phyloP scores from a whole-genome alignment of 2,888 invertebrate species.

The Furcula furcula region DNA sequence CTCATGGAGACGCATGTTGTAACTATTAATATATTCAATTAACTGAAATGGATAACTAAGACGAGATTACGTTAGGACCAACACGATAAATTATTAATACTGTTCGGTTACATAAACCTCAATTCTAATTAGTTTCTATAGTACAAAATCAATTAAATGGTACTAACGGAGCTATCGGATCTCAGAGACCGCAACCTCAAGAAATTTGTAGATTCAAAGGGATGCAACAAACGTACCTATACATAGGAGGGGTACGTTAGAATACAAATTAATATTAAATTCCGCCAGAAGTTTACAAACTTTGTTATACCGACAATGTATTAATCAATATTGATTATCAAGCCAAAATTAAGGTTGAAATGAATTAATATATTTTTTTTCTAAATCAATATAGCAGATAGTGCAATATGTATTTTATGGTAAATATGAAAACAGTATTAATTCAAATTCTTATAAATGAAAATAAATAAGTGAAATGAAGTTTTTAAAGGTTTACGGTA shows the following conservation, averaged over 20 bases:
- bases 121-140: constrained; percentile 77
- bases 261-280: constrained; percentile 46
- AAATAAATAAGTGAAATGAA: too few species aligned
- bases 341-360: too few species aligned
- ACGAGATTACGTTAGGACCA: constrained; percentile 57
- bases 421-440: too few species aligned
- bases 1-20: constrained; percentile 3
- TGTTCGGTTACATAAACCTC: constrained; percentile 71
- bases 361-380: too few species aligned
- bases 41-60: constrained; percentile 48
- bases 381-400: too few species aligned
- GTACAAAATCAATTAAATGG: constrained; percentile 77
- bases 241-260: constrained; percentile 22
- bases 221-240: constrained; percentile 44
- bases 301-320: too few species aligned
- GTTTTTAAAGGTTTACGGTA: too few species aligned
- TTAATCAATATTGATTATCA: too few species aligned
- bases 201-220: constrained; percentile 63
- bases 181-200: constrained; percentile 59
- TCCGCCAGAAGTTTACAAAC: constrained; percentile 24
- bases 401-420: too few species aligned
- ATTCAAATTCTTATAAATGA: too few species aligned
- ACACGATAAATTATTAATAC: constrained; percentile 69
- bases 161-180: constrained; percentile 59
- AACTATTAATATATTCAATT: constrained; percentile 50